Conservation (phyloP, 2,113 vertebrate species). For the Saiga tatarica region DNA sequence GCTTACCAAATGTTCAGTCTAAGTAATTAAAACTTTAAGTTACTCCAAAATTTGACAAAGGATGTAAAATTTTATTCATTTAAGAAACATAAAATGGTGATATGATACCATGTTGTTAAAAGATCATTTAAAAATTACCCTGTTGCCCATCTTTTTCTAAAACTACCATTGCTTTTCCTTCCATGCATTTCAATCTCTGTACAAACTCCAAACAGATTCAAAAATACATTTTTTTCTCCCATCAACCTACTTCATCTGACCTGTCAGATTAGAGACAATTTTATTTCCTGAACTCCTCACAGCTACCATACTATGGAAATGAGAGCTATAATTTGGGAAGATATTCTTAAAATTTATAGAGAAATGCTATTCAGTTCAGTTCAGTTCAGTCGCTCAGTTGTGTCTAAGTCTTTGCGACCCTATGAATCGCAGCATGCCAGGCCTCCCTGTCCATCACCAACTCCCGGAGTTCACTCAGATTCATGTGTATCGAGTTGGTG, state of each 20-base stretch:
- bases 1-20: not conserved
- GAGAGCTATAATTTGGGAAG: not conserved
- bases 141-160: not conserved
- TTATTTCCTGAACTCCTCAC: not conserved
- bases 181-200: not conserved
- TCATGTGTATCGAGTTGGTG: too few species aligned
- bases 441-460: too few species aligned
- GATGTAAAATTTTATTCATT: not conserved
- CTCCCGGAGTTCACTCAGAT: too few species aligned
- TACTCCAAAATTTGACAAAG: not conserved
- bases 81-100: not conserved
- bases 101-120: not conserved
- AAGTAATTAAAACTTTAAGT: constrained; percentile 1
- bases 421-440: too few species aligned
- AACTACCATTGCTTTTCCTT: not conserved
- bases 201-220: not conserved
- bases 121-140: not conserved
- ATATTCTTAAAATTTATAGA: not conserved
- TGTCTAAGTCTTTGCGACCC: too few species aligned
- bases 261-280: not conserved
- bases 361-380: not conserved
- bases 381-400: too few species aligned
- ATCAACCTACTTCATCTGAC: not conserved
- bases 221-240: not conserved
- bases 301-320: not conserved